Evolutionary conservation across 2,113 vertebrate genomes (phyloP), one percentile per base, ranked within the genome.

Genomic region (Poeciliopsis retropinna): DNA sequence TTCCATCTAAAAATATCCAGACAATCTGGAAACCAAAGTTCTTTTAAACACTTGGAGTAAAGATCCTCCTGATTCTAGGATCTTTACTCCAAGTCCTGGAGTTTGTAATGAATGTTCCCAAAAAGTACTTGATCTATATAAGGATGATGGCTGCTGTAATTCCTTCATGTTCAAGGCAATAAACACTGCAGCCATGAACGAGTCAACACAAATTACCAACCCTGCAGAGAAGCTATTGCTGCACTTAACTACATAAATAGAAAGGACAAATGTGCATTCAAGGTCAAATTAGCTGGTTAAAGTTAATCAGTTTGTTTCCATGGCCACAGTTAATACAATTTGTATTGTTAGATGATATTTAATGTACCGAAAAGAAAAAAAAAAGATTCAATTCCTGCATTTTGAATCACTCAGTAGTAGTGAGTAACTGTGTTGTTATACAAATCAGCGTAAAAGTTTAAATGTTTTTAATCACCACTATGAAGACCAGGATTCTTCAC

Each of bases 221-320:
- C 39, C 11, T 14, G 41, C 29, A 15, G 63, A 44, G 63, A 70
- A 17, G 25, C 14, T 27, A 60, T 32, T 31, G 4, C 15, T 64
- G 30, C 41, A 63, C 30, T 54, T 66, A 72, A 10, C 3, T 9
- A 17, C 47, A 44, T 9, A 14, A 44, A 3, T 44, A 28, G 41
- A 44, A 12, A 25, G 28, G 14, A 67, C 37, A n/a, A 72, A 30
- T 37, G 14, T 27, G 28, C 30, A 8, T 73, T n/a, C 72, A 54
- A 66, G 39, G 63, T 0, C 0, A 51, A 67, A 64, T 17, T 25
- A 32, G 11, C 66, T 67, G 61, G 65, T 62, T 62, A 60, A 57
- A 70, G 62, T 60, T 47, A 44, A 61, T 72, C 64, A 72, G 34
- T 32, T 14, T 11, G 39, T 66, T 60, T 78, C 76, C 39, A 62